Conservation (phyloP, 2,888 invertebrate genomes). For the Timema podura region DNA sequence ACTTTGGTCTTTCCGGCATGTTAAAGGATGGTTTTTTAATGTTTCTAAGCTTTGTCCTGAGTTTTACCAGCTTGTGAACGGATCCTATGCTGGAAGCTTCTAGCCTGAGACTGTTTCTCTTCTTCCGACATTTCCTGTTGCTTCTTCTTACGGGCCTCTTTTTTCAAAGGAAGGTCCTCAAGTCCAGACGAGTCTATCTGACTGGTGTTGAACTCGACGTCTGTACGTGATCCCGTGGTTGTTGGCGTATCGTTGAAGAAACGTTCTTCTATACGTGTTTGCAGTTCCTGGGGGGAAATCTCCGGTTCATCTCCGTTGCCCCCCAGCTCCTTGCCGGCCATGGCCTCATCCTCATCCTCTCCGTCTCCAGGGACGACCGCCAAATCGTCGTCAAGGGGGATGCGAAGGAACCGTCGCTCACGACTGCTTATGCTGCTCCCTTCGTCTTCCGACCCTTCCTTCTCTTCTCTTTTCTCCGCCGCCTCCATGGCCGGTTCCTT, state of each 20-base stretch:
- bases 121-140: slow-evolving; percentile 50
- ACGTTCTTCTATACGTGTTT: slow-evolving; percentile 45
- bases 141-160: slow-evolving; percentile 45
- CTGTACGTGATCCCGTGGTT: slow-evolving; percentile 56
- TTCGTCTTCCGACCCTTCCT: slow-evolving; percentile 22
- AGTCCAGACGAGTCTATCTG: slow-evolving; percentile 48
- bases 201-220: slow-evolving; percentile 61
- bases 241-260: slow-evolving; percentile 45
- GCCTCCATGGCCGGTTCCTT: slow-evolving; percentile 38
- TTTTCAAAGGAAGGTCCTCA: slow-evolving; percentile 59
- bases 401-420: slow-evolving; percentile 34
- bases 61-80: slow-evolving; percentile 67
- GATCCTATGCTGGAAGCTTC: slow-evolving; percentile 58
- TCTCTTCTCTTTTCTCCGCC: slow-evolving; percentile 18
- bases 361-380: slow-evolving; percentile 43
- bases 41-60: slow-evolving; percentile 62
- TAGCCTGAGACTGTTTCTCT: slow-evolving; percentile 40
- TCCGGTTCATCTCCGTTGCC: slow-evolving; percentile 40
- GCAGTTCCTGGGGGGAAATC: slow-evolving; percentile 52
- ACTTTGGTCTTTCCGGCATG: slow-evolving; percentile 53
- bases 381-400: slow-evolving; percentile 42
- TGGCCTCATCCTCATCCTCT: slow-evolving; percentile 45
- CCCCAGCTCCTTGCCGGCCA: slow-evolving; percentile 48
- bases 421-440: slow-evolving; percentile 28
- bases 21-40: slow-evolving; percentile 54